Conservation (phyloP, 2,888 invertebrate species). For the Brachyopa scutellaris region DNA sequence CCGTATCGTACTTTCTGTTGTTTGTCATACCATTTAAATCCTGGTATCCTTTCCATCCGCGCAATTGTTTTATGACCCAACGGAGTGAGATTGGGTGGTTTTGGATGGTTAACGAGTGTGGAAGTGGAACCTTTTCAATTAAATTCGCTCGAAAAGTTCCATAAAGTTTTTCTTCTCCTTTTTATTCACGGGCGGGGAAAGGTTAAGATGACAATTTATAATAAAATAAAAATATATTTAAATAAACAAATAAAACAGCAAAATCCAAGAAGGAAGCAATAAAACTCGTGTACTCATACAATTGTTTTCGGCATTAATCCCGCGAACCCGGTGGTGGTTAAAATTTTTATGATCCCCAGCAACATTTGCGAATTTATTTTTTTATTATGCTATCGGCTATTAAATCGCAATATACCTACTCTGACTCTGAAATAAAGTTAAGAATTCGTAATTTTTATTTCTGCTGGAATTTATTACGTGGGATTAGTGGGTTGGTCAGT, state of each 20-base stretch:
- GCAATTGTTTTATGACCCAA: constrained; percentile 22
- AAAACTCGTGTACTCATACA: background rate
- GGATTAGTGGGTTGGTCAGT: constrained; percentile 8
- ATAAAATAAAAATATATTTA: background rate
- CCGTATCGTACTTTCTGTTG: background rate
- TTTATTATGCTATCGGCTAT: background rate
- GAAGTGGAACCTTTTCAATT: constrained; percentile 18
- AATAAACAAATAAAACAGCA: background rate
- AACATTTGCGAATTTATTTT: background rate
- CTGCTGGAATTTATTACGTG: constrained; percentile 12
- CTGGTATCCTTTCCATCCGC: constrained; percentile 1
- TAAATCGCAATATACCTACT: background rate
- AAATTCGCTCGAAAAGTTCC: background rate
- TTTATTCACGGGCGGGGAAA: background rate
- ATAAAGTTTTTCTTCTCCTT: background rate
- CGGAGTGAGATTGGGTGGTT: background rate
- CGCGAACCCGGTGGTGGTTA: background rate
- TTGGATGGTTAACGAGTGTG: background rate
- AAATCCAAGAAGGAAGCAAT: constrained; percentile 1
- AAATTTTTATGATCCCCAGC: background rate
- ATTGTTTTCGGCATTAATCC: background rate
- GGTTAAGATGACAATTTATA: background rate
- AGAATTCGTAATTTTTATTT: constrained; percentile 15
- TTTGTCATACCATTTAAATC: background rate
- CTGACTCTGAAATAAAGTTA: background rate